These are phyloP conservation scores for Corapipo altera DNA, from an alignment of 2,113 vertebrate genomes.

Conservation along the genomic window DNA sequence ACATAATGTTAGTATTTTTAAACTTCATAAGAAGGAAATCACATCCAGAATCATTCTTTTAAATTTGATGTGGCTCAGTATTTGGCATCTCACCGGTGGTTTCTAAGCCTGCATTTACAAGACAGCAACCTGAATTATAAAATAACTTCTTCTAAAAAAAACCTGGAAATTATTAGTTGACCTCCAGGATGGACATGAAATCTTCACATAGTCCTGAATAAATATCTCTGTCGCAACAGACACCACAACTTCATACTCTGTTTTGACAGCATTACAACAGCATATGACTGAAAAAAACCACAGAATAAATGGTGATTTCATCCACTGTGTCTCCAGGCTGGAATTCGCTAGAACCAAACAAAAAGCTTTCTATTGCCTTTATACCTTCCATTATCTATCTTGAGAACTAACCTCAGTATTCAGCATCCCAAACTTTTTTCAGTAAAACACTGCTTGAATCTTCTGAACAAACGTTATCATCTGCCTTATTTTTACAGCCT, in stretches of 20 bases:
- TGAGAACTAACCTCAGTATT: neutral
- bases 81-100: neutral
- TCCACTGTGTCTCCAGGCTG: neutral
- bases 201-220: neutral
- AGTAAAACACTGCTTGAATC: neutral
- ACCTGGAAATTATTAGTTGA: neutral
- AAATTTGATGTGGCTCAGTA: neutral
- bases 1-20: neutral
- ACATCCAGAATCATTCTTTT: neutral
- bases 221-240: neutral
- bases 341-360: neutral
- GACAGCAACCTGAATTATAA: neutral
- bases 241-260: neutral
- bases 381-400: neutral
- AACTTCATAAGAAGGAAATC: neutral
- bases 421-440: neutral
- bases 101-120: neutral
- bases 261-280: neutral
- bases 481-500: neutral
- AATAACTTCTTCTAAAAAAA: neutral
- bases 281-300: neutral
- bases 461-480: neutral
- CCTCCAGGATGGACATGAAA: neutral
- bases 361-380: neutral
- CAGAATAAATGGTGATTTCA: neutral